Evolutionary conservation across 2,797 vertebrate species (phyloP).

Genomic region (Tokudaia muenninki): DNA sequence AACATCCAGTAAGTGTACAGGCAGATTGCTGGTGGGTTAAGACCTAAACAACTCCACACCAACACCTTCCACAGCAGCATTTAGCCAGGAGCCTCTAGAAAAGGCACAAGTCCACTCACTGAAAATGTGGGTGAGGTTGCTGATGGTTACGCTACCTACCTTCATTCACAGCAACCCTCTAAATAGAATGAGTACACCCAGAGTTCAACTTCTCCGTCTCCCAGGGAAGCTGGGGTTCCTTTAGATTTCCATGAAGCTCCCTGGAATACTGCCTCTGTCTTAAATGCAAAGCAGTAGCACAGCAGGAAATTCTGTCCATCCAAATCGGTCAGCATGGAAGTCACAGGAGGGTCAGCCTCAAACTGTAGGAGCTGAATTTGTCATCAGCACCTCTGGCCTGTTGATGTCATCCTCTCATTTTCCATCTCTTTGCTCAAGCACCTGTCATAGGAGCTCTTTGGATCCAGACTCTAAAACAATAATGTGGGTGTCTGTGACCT

Average conservation of each 20-base stretch:
- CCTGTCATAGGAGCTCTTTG: neutral
- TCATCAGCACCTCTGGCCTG: neutral
- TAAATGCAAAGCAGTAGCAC: neutral
- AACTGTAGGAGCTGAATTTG: neutral
- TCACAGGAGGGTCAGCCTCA: neutral
- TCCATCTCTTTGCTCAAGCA: neutral
- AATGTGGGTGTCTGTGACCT: neutral
- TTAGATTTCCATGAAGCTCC: constrained; percentile 1
- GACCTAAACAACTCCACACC: constrained; percentile 54
- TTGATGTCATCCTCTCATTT: neutral
- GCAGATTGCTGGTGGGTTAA: constrained; percentile 14
- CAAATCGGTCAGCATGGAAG: neutral
- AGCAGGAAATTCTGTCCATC: neutral
- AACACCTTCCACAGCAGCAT: neutral
- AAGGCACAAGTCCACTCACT: neutral
- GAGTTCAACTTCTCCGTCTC: neutral
- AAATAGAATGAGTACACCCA: neutral
- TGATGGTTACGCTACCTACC: neutral
- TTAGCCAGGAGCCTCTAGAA: constrained; percentile 23
- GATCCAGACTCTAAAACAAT: neutral
- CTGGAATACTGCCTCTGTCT: neutral
- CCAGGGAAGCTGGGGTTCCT: neutral
- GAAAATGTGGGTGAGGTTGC: neutral
- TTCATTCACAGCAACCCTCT: neutral
- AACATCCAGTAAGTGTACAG: neutral